Base-by-base conservation (phyloP, 1,140 invertebrate species). In the Mercenaria mercenaria region DNA sequence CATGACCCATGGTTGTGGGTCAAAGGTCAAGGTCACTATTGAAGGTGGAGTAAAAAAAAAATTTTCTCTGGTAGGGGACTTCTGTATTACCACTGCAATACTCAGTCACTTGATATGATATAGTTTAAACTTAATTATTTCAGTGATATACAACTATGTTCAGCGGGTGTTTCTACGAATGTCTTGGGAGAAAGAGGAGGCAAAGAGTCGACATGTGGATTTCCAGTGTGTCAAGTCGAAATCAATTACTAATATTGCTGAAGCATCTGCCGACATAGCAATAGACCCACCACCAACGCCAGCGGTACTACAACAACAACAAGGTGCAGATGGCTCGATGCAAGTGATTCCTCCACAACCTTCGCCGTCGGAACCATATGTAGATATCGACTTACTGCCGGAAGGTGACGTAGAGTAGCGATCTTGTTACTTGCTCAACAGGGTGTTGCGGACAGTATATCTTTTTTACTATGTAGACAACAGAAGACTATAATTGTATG, bases 161-260 rank as follows among this genome's bases (percentile, higher is more conserved):
- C 99, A 99, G 95, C 97, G 99, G n/a, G 99, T 99, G 0, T 99
- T 99, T 95, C 98, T 99, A 67, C 98, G 99, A 93, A 99, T 99
- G 98, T 99, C 99, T 0, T 99, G 99, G 99, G 99, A 99, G 95
- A 99, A 99, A 93, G 99, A 99, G 94, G 99, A 99, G 95, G 99
- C 99, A 0, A 99, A 99, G 94, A 99, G 98, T 95, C 97, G 99
- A 10, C 99, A 99, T 96, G 99, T 99, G 0, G 99, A 99, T 96
- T 99, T 99, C 95, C 97, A 97, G 96, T 96, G 96, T 92, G 96
- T 96, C 15, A 96, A 96, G 74, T 95, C 94, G 72, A 96, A 96
- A 88, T 96, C 96, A 32, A 95, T 96, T 50, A 96, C 95, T 4
- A 96, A 96, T 87, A 91, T 96, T 29, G 94, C 93, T 34, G 94